A percentile compares a stretch with the other conserved stretches of the same genome.
phyloP scores from a whole-genome alignment of 1,140 invertebrate genomes.

The Sitobion miscanthi region DNA sequence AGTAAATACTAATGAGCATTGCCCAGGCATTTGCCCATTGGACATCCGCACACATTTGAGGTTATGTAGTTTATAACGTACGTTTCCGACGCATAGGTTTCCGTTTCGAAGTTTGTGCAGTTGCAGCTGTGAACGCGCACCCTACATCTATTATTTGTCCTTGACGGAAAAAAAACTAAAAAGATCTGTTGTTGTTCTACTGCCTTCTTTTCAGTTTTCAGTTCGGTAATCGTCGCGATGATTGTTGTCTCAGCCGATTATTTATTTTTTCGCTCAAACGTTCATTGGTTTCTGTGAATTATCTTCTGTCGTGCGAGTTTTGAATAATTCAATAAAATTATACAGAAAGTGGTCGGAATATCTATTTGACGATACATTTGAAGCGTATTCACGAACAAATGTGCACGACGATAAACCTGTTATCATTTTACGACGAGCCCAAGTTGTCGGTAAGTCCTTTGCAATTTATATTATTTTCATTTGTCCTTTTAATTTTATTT shows the following conservation, averaged over 20 bases:
- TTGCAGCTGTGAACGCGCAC: constrained; percentile 35
- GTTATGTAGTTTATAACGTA: constrained; percentile 18
- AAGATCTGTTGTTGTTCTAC: constrained; percentile 45
- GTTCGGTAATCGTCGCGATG: neutral
- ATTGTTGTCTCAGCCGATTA: neutral
- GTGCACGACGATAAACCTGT: constrained; percentile 29
- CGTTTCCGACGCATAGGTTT: neutral
- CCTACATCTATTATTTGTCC: constrained; percentile 40
- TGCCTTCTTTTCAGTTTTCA: constrained; percentile 42
- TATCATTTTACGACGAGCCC: constrained; percentile 9
- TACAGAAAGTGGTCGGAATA: neutral
- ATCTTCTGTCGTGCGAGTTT: neutral
- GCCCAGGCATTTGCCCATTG: too few species aligned
- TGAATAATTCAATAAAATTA: neutral
- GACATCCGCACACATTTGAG: constrained; percentile 12
- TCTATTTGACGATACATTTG: neutral
- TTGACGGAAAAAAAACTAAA: constrained; percentile 25
- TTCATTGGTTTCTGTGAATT: neutral
- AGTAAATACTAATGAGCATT: too few species aligned
- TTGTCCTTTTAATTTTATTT: neutral
- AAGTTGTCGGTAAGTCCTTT: constrained; percentile 30
- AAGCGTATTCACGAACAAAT: neutral
- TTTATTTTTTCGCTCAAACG: neutral
- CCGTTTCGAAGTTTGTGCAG: constrained; percentile 52
- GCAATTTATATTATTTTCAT: neutral